phyloP scores from a whole-genome alignment of 1,140 invertebrate species.

The Sinonovacula constricta region DNA sequence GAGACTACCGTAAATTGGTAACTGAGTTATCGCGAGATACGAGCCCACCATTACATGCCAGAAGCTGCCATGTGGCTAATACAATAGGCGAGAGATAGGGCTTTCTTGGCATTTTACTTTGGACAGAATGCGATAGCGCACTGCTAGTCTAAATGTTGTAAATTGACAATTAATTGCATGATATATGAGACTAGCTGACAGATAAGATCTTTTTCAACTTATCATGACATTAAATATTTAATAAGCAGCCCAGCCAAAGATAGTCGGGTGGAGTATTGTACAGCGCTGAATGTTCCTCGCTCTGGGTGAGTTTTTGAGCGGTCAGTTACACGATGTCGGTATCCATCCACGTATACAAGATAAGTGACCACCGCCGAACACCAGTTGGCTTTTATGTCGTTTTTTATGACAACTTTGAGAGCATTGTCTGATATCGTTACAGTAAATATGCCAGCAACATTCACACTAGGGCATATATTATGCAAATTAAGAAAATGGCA shows the following conservation, averaged over 20 bases:
- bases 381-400: no score
- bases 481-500: no score
- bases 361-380: neutral
- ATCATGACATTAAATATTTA: neutral
- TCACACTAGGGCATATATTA: no score
- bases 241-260: neutral
- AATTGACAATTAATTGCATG: neutral
- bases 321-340: neutral
- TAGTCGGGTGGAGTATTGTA: no score
- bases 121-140: neutral
- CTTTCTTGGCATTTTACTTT: no score
- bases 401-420: no score
- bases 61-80: neutral
- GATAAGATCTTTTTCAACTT: neutral
- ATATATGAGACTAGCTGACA: neutral
- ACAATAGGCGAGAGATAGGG: neutral
- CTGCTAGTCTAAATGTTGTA: neutral
- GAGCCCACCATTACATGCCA: neutral
- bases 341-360: neutral
- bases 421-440: no score
- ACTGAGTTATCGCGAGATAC: neutral
- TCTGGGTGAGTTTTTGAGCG: no score
- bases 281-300: no score
- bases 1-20: neutral
- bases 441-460: no score